Base-by-base conservation (phyloP, 1,140 invertebrate species). In the Pinna nobilis region DNA sequence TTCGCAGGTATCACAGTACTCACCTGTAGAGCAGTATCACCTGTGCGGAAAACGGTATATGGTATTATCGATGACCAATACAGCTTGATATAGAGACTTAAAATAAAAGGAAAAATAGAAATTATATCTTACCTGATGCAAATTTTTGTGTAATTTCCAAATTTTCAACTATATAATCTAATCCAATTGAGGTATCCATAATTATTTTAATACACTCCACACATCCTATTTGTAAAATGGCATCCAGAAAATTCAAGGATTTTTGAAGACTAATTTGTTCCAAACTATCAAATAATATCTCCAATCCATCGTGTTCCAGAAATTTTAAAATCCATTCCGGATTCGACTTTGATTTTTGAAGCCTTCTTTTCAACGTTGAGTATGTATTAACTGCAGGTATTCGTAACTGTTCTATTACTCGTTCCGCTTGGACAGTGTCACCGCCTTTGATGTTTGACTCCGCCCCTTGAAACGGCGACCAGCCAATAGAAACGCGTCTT, bases 291-390 rank as follows among this genome's bases (percentile, higher is more conserved):
- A 75, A 75, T 32, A 75, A 49, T 49, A 75, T 60, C 60, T 75
- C 73, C 67, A 75, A 69, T 63, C 73, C 73, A 75, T 75, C 66
- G 49, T 65, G 50, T 39, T 75, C 59, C 20, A 75, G 59, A 75
- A 75, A 75, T 65, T 70, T 57, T 57, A 75, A 65, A 70, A 75
- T 75, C 73, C 73, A 75, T 75, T 75, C 73, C 73, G 73, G 73
- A 33, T 70, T 75, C 18, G 60, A 57, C 59, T 66, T 75, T 47
- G 61, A 60, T 44, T 75, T 75, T 55, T 65, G 61, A 57, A 75
- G 67, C 47, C 60, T 75, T 37, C 73, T 30, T 70, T 75, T 75
- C 35, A 75, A 59, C 30, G 66, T 70, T 28, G 73, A 70, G 51
- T 75, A 75, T 65, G 67, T 75, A 47, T 75, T 67, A 55, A 75